Conservation (phyloP, 2,888 invertebrate species). For the Xylophagus ater region DNA sequence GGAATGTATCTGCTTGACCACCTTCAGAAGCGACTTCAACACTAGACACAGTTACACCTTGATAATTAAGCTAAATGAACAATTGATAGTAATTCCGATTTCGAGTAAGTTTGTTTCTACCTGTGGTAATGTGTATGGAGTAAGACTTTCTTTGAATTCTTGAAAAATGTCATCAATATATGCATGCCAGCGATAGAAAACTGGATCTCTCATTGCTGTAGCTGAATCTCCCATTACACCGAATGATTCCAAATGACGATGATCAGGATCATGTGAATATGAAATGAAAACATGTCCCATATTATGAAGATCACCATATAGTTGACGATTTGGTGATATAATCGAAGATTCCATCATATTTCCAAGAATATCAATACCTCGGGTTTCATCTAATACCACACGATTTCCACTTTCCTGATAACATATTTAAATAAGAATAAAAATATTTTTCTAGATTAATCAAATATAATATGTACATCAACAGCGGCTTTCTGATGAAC, state of each 20-base stretch:
- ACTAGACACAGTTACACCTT: slow-evolving; percentile 45
- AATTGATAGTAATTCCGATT: not conserved
- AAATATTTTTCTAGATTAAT: no score
- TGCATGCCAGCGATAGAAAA: slow-evolving; percentile 78
- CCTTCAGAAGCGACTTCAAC: slow-evolving; percentile 41
- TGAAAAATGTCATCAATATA: slow-evolving; percentile 68
- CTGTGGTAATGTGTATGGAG: slow-evolving; percentile 49
- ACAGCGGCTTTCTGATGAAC: slow-evolving; percentile 48
- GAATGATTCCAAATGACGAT: slow-evolving; percentile 57
- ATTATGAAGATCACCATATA: slow-evolving; percentile 75
- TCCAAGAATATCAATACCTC: slow-evolving; percentile 67
- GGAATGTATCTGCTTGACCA: slow-evolving; percentile 43
- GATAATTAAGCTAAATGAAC: slow-evolving; percentile 15
- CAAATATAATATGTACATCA: slow-evolving; percentile 31
- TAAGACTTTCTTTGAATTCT: slow-evolving; percentile 56
- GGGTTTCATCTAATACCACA: slow-evolving; percentile 49
- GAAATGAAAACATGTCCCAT: slow-evolving; percentile 69
- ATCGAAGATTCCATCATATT: slow-evolving; percentile 67
- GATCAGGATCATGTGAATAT: slow-evolving; percentile 70
- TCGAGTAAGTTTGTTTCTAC: no score
- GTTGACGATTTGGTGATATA: slow-evolving; percentile 53
- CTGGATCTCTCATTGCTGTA: slow-evolving; percentile 77
- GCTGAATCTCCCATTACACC: slow-evolving; percentile 75
- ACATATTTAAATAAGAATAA: no score
- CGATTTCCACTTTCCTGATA: slow-evolving; percentile 48